A percentile compares a stretch with the other conserved stretches of the same genome.
These are phyloP conservation scores for Cerceris ruficornis DNA, from an alignment of 2,888 invertebrate genomes.

Conservation along the genomic window DNA sequence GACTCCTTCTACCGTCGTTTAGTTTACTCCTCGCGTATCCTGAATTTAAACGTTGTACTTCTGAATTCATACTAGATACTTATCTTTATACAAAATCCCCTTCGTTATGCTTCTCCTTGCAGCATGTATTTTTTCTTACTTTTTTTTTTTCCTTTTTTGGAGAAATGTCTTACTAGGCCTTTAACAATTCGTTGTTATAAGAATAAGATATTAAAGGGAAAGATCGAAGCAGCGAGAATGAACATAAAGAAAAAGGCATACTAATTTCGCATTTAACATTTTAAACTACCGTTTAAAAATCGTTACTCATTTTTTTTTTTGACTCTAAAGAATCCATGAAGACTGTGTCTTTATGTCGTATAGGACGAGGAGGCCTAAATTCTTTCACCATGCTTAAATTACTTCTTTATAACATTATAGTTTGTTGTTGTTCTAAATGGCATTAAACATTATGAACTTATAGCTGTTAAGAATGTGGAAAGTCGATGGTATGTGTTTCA, in stretches of 20 bases:
- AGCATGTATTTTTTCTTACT: background rate
- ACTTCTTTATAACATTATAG: conserved; percentile 40
- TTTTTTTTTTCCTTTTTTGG: background rate
- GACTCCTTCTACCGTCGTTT: background rate
- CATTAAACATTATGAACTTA: conserved; percentile 48
- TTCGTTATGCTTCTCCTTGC: background rate
- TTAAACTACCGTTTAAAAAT: conserved; percentile 14
- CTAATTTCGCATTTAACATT: conserved; percentile 25
- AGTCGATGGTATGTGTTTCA: conserved; percentile 93
- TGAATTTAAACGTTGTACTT: background rate
- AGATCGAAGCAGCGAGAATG: conserved; percentile 24
- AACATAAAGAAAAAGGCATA: conserved; percentile 27
- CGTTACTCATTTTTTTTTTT: conserved; percentile 9
- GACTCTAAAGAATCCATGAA: conserved; percentile 20
- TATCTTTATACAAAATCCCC: background rate
- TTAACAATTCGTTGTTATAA: conserved; percentile 61
- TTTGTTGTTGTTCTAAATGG: conserved; percentile 20
- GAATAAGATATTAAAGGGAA: conserved; percentile 42
- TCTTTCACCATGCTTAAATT: conserved; percentile 27
- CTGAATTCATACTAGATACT: conserved; percentile 3
- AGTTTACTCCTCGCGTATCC: conserved; percentile 4
- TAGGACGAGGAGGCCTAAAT: conserved; percentile 56
- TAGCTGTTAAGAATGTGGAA: conserved; percentile 87
- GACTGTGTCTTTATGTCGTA: conserved; percentile 20
- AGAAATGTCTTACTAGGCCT: conserved; percentile 53